Percentiles rank a stretch among this genome's conserved stretches.
phyloP scores from a whole-genome alignment of 2,113 vertebrate genomes.

The Pristiophorus japonicus region DNA sequence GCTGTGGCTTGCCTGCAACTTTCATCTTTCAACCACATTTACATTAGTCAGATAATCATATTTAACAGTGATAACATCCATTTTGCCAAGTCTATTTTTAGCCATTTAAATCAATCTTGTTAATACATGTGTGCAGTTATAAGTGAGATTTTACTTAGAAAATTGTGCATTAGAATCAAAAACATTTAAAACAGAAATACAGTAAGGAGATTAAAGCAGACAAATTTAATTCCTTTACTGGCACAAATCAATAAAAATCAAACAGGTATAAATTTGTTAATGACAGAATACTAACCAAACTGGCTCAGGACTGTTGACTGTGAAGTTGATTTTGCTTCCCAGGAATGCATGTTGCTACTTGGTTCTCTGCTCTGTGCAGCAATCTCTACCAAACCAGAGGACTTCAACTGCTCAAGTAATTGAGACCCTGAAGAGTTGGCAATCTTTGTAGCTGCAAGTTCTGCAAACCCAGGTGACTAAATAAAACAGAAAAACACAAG shows the following conservation, averaged over 20 bases:
- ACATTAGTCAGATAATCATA: background rate
- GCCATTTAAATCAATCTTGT: background rate
- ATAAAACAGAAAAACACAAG: background rate
- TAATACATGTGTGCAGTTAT: background rate
- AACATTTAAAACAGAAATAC: background rate
- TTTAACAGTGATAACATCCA: background rate
- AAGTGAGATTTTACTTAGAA: background rate
- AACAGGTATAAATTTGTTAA: background rate
- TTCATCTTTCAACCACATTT: background rate
- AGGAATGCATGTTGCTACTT: constrained; percentile 56
- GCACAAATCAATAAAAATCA: background rate
- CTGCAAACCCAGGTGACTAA: constrained; percentile 81
- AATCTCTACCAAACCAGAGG: constrained; percentile 66
- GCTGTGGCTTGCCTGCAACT: background rate
- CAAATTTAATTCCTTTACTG: background rate
- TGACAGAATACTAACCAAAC: constrained; percentile 71
- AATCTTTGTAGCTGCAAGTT: constrained; percentile 68
- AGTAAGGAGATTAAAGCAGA: background rate
- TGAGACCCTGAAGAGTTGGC: constrained; percentile 62
- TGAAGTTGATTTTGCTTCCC: constrained; percentile 65
- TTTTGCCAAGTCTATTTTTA: background rate
- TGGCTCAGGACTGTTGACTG: constrained; percentile 61
- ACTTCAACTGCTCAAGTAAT: constrained; percentile 71
- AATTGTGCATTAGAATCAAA: background rate
- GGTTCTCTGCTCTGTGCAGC: constrained; percentile 55